Evolutionary conservation across 2,797 vertebrate genomes (phyloP), one percentile per base, ranked within the genome.

Genomic region (Gallinago nigripennis): DNA sequence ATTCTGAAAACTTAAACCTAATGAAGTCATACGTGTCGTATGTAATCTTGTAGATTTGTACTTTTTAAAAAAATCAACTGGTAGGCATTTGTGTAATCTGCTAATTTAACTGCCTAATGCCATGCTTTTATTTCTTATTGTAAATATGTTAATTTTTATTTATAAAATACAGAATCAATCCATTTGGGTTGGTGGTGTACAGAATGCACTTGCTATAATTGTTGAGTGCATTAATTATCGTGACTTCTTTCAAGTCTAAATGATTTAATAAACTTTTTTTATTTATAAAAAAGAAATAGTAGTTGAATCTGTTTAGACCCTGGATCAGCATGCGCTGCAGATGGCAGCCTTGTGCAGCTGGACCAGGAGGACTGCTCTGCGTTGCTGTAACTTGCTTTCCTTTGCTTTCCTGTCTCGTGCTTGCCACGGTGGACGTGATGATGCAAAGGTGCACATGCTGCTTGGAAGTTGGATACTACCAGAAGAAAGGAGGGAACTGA

Each of bases 201-300:
- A 98, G 97, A 98, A 98, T 98, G 97, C 98, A 98, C 99, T 98
- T 98, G 95, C 96, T 97, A 41, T 96, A 98, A 96, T 97, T 97
- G 92, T 96, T 66, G 97, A 98, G 99, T 98, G 99, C 98, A 97
- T 99, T 98, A 98, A 98, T 98, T 99, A 99, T 98, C 98, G 98
- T 98, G 99, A 99, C 99, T 99, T 99, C 98, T 99, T 99, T 99
- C 98, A 99, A 99, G 99, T 99, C 99, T 99, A 98, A 99, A 98
- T 97, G 97, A 98, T 99, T 99, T 99, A 99, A 99, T 99, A 99
- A 98, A 97, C 98, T 97, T 96, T 97, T 96, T 97, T 97, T 96
- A 96, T 97, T 97, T 98, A 98, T 98, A 97, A 84, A 86, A 93
- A 37, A 71, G 73, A 98, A 97, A 97, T 90, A 63, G 64, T 86